Conservation (phyloP, 2,113 vertebrate genomes). For the Catharus minimus region DNA sequence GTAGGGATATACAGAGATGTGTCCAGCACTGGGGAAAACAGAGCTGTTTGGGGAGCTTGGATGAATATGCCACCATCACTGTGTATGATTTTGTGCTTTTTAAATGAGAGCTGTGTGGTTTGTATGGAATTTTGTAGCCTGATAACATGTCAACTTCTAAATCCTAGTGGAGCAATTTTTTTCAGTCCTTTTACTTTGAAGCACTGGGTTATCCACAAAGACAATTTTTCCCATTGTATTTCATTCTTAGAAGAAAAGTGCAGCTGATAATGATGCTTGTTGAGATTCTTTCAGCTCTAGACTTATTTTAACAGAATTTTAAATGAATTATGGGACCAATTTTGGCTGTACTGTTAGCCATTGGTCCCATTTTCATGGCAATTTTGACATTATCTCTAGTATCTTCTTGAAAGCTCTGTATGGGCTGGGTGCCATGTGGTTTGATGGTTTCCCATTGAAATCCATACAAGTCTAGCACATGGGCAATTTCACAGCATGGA, state of each 20-base stretch:
- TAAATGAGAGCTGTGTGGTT: background rate
- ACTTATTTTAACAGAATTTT: background rate
- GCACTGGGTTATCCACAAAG: background rate
- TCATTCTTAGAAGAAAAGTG: slow-evolving; percentile 14
- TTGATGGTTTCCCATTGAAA: slow-evolving; percentile 27
- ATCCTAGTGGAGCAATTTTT: background rate
- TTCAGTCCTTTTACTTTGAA: background rate
- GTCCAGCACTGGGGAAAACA: background rate
- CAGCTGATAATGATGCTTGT: background rate
- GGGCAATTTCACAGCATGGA: slow-evolving; percentile 30
- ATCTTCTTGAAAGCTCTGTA: slow-evolving; percentile 5
- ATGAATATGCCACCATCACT: background rate
- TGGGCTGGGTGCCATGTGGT: background rate
- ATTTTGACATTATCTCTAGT: background rate
- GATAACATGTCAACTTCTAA: background rate
- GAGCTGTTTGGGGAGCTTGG: background rate
- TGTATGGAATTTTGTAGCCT: background rate
- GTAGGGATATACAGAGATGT: background rate
- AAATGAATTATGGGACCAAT: background rate
- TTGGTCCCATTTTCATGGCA: background rate
- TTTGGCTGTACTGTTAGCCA: background rate
- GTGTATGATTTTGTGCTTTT: background rate
- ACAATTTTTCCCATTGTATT: background rate
- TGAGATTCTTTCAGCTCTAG: background rate
- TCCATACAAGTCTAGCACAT: slow-evolving; percentile 31